Base-by-base conservation (phyloP, 2,113 vertebrate genomes). In the Rhinogobius similis region DNA sequence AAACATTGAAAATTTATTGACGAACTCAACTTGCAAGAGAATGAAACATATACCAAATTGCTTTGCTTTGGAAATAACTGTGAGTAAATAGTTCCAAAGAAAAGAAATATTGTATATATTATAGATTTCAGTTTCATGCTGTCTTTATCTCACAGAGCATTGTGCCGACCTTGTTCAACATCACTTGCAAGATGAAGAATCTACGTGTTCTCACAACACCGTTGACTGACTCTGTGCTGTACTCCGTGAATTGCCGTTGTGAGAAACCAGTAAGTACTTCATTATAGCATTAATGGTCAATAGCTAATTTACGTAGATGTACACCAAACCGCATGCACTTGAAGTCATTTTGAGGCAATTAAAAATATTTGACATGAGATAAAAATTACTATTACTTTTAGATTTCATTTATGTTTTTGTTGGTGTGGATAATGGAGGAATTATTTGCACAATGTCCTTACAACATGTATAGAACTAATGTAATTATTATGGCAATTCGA, bases 181-280 rank as follows among this genome's bases (percentile, higher is more conserved):
- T 87, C 39, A 50, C 73, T 50, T 89, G 88, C 79, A 85, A 24
- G 72, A 83, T 90, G 76, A 21, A 20, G 43, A 56, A 0, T 0
- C 72, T 78, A 20, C 3, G 0, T 0, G 18, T 70, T 43, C 1
- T 9, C 3, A 71, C 62, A 12, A 1, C 38, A 0, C 0, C 0
- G 3, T 18, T 81, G 77, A 20, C 0, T 50, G 0, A 0, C 0
- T 12, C 20, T 0, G 48, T 91, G 59, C 21, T 53, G 3, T 0
- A 0, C 3, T 87, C 84, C 4, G 39, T 83, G 53, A 0, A 0
- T 0, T 86, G 87, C 55, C 0, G 1, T 13, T 90, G 90, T 83
- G 3, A 0, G 1, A 75, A 23, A 36, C 0, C 11, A 39, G 82
- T 82, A 46, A 87, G 87, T n/a, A n/a, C n/a, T n/a, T n/a, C n/a